Conservation (phyloP, 2,888 invertebrate species). For the Sphinx pinastri region DNA sequence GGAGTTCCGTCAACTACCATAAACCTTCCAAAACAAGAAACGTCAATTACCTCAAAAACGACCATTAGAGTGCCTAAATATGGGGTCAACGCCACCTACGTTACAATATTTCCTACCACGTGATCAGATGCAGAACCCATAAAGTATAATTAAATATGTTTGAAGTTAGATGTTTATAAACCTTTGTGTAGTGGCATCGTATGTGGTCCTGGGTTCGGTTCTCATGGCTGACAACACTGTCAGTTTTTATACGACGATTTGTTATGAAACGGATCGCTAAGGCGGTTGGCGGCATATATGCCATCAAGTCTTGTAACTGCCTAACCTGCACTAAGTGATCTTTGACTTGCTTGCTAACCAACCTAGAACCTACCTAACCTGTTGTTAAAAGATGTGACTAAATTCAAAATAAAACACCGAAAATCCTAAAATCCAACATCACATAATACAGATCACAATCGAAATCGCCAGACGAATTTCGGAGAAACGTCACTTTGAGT, state of each 20-base stretch:
- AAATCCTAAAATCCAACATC: neutral
- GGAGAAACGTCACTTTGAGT: conserved; percentile 6
- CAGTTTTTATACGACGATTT: too few species aligned
- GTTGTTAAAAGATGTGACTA: neutral
- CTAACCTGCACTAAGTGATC: too few species aligned
- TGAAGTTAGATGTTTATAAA: too few species aligned
- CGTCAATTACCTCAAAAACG: neutral
- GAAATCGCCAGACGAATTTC: conserved; percentile 14
- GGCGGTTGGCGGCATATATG: too few species aligned
- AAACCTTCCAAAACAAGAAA: neutral
- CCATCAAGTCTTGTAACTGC: too few species aligned
- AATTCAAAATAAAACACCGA: neutral
- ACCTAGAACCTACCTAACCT: too few species aligned
- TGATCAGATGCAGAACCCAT: neutral
- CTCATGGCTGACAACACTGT: too few species aligned
- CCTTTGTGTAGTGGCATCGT: too few species aligned
- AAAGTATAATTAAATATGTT: neutral
- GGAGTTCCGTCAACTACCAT: neutral
- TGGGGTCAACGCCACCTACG: neutral
- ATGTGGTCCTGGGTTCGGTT: too few species aligned
- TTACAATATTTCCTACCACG: neutral
- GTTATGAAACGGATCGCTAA: too few species aligned
- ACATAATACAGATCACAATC: neutral
- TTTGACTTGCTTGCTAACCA: too few species aligned
- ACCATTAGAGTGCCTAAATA: neutral